phyloP scores from a whole-genome alignment of 2,888 invertebrate species.

The Perizoma affinitatum region DNA sequence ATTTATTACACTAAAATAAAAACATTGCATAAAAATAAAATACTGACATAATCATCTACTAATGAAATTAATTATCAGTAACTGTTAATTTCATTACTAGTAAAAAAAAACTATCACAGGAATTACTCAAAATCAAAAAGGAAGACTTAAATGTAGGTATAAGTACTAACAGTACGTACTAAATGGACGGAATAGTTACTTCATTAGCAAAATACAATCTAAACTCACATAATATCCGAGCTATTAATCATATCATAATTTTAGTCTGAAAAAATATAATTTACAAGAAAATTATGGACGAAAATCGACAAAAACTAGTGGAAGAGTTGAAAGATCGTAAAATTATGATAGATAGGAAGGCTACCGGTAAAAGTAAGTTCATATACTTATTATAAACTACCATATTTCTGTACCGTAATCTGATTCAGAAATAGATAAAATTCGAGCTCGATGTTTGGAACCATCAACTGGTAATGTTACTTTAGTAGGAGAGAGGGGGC shows the following conservation, averaged over 20 bases:
- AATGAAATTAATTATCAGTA: slow-evolving; percentile 34
- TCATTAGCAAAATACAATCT: slow-evolving; percentile 21
- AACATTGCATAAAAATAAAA: slow-evolving; percentile 48
- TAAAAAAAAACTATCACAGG: slow-evolving; percentile 62
- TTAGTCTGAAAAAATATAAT: slow-evolving; percentile 24
- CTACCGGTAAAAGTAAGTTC: slow-evolving; percentile 21
- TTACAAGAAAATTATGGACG: slow-evolving; percentile 15
- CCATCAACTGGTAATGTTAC: slow-evolving; percentile 86
- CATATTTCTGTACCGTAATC: slow-evolving; percentile 90
- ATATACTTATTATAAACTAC: slow-evolving; percentile 66
- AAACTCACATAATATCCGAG: slow-evolving; percentile 21
- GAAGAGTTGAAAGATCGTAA: slow-evolving; percentile 15
- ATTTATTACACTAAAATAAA: slow-evolving; percentile 53
- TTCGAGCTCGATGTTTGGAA: slow-evolving; percentile 85
- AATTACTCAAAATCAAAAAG: slow-evolving; percentile 52
- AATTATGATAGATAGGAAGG: slow-evolving; percentile 31
- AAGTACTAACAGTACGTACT: slow-evolving; percentile 44
- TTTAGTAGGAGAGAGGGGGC: slow-evolving; percentile 81
- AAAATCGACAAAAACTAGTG: slow-evolving; percentile 12
- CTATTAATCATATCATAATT: slow-evolving; percentile 24
- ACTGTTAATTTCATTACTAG: slow-evolving; percentile 40
- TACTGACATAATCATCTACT: slow-evolving; percentile 51
- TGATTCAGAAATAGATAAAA: slow-evolving; percentile 85
- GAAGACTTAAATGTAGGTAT: slow-evolving; percentile 58
- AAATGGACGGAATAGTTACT: slow-evolving; percentile 59